Conservation (phyloP, 2,797 vertebrate genomes). For the Hafferia zeledoni region DNA sequence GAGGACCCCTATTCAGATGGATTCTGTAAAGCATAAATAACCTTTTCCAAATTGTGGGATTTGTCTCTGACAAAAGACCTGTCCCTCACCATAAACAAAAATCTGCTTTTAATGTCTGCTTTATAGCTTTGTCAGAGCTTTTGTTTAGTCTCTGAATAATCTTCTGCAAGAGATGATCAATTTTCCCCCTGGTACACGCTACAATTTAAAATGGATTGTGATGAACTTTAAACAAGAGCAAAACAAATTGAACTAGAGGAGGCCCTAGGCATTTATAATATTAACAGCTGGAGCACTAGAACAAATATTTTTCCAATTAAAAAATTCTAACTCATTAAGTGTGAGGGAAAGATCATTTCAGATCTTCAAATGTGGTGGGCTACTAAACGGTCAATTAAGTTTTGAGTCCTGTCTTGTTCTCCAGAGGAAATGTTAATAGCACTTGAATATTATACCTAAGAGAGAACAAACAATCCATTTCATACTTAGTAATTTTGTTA, state of each 20-base stretch:
- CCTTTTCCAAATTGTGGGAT: background rate
- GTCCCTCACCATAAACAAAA: background rate
- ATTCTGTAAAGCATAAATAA: background rate
- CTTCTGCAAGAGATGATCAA: background rate
- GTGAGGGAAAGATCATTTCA: background rate
- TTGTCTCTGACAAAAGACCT: background rate
- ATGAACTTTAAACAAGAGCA: background rate
- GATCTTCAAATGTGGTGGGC: background rate
- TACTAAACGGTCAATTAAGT: background rate
- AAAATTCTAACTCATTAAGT: constrained; percentile 1
- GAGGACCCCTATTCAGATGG: background rate
- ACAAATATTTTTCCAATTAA: constrained; percentile 11
- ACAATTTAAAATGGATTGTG: background rate
- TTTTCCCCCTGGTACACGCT: background rate
- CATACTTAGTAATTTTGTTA: background rate
- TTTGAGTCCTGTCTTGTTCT: background rate
- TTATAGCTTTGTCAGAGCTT: background rate
- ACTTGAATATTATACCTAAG: background rate
- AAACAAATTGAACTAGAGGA: background rate
- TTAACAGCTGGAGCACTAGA: background rate
- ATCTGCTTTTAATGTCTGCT: background rate
- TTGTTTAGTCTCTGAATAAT: background rate
- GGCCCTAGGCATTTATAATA: background rate
- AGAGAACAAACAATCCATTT: background rate
- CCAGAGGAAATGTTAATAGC: background rate